Evolutionary conservation across 2,888 invertebrate genomes (phyloP), one percentile per base, ranked within the genome.

Genomic region (Lasioglossum marginatum): DNA sequence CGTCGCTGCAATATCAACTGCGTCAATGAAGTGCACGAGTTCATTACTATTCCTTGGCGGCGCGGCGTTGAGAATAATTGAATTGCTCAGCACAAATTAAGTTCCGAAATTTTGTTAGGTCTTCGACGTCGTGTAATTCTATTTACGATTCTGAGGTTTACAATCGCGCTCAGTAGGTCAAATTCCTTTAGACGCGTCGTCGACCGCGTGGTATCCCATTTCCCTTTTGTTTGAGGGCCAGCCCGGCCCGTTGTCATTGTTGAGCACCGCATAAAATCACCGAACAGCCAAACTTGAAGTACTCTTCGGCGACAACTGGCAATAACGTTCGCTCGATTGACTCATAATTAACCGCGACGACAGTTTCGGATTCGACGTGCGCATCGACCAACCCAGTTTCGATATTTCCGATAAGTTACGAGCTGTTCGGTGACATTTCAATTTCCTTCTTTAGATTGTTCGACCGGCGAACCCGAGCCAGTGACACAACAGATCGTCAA

Each of bases 401-500:
- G 57, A 45, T 37, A 75, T 82, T 82, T 60, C 27, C 70, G 2
- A 48, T 27, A 48, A 31, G 57, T 60, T 40, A 75, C 40, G 52
- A 40, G n/a, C 74, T 1, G 31, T 31, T 79, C 40, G 14, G 31
- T 52, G 37, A 52, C 57, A 45, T 31, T 45, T 70, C 57, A 73
- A 70, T 74, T 82, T 79, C 63, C 79, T 73, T 63, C 57, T 45
- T 63, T 34, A 31, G 43, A 79, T 37, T 73, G 40, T 79, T 79
- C 72, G 31, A 16, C 8, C 16, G 12, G 8, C 60, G 45, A 45
- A 43, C 12, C 19, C 8, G 23, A 34, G 66, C 34, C 66, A 8
- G 66, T 23, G 31, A 16, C 45, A 40, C 45, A 48, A 48, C 57
- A 66, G 57, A 27, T 71, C 70, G 40, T 40, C 40, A 71, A 78